phyloP scores from a whole-genome alignment of 2,113 vertebrate species.

The Hippocampus zosterae region DNA sequence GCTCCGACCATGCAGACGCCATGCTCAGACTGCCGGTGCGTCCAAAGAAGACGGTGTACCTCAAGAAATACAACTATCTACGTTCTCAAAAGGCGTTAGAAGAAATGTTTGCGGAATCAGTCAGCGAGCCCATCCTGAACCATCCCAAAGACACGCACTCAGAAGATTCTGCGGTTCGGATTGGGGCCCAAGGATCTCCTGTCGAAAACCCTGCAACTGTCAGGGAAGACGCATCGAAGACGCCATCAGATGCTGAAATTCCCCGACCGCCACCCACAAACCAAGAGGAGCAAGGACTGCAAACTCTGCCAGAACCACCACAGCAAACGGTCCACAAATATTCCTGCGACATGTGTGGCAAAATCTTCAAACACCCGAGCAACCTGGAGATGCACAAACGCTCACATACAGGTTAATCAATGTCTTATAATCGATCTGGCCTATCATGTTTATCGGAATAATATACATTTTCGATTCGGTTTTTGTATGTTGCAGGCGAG shows the following conservation, averaged over 20 bases:
- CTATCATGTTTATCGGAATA: not conserved
- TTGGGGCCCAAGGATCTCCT: constrained; percentile 20
- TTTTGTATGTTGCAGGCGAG: constrained; percentile 82
- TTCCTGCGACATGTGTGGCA: constrained; percentile 85
- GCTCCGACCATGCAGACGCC: constrained; percentile 38
- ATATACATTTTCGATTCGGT: not conserved
- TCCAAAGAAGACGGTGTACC: constrained; percentile 86
- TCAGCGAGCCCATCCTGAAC: constrained; percentile 41
- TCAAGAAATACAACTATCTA: constrained; percentile 90
- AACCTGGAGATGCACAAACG: constrained; percentile 95
- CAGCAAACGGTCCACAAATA: constrained; percentile 73
- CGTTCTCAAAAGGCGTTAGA: constrained; percentile 80
- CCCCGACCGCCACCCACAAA: constrained; percentile 36
- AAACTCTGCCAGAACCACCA: constrained; percentile 20
- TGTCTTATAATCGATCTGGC: not conserved
- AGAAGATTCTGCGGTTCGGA: constrained; percentile 35
- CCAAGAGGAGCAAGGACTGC: constrained; percentile 39
- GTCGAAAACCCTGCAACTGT: constrained; percentile 29
- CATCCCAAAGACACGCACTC: constrained; percentile 37
- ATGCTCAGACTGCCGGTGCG: constrained; percentile 72
- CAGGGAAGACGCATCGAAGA: constrained; percentile 50
- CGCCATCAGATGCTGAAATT: constrained; percentile 21
- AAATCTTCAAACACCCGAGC: constrained; percentile 95
- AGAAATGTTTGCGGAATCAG: constrained; percentile 50
- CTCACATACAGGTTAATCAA: constrained; percentile 85